Evolutionary conservation across 1,140 invertebrate genomes (phyloP).

Genomic region (Oscheius sp.): DNA sequence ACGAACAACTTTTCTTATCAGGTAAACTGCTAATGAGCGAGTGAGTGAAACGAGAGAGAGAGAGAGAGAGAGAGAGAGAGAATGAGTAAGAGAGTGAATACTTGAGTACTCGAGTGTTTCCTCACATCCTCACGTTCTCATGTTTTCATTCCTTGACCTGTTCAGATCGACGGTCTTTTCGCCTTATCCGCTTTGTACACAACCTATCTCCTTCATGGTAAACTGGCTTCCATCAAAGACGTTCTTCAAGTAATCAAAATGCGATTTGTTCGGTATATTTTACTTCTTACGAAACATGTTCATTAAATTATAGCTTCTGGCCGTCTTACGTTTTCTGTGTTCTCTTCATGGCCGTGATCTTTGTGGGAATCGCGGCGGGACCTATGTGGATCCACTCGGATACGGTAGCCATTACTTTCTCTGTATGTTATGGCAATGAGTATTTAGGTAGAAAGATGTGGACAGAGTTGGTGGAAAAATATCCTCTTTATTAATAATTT

Average conservation of each 20-base stretch:
- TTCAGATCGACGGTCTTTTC: slow-evolving; percentile 30
- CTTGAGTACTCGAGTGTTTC: too few relatives aligned
- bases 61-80: too few relatives aligned
- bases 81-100: too few relatives aligned
- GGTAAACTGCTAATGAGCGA: too few relatives aligned
- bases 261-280: slow-evolving; percentile 27
- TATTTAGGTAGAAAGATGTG: too few relatives aligned
- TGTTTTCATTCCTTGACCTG: background rate
- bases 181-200: slow-evolving; percentile 33
- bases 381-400: slow-evolving; percentile 43
- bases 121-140: background rate
- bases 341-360: slow-evolving; percentile 33
- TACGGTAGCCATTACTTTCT: too few relatives aligned
- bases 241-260: slow-evolving; percentile 2
- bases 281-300: background rate
- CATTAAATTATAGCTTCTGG: slow-evolving; percentile 26
- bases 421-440: too few relatives aligned
- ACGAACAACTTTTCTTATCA: slow-evolving; percentile 41
- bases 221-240: slow-evolving; percentile 9
- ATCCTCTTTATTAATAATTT: slow-evolving; percentile 43
- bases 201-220: slow-evolving; percentile 25
- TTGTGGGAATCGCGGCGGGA: slow-evolving; percentile 30
- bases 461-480: slow-evolving; percentile 39
- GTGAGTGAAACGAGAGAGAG: too few relatives aligned
- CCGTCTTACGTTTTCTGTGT: slow-evolving; percentile 31